Evolutionary conservation across 2,797 vertebrate genomes (phyloP).

Genomic region (Malurus splendens): DNA sequence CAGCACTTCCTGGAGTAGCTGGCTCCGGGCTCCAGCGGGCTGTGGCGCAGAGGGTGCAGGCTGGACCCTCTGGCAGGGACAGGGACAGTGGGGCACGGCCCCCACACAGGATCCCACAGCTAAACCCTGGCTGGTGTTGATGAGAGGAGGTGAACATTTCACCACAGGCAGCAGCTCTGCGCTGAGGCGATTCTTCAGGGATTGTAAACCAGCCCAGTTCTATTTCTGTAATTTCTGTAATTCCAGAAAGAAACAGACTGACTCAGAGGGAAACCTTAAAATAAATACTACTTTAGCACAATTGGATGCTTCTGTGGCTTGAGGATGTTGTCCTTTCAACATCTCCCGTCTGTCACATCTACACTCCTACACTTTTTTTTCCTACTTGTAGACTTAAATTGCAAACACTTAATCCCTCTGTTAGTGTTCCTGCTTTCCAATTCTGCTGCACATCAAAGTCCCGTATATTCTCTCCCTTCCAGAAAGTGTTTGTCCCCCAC

Average conservation of each 20-base stretch:
- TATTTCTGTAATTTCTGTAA: neutral
- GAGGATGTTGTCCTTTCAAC: neutral
- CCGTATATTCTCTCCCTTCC: neutral
- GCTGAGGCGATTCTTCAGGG: neutral
- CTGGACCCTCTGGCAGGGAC: neutral
- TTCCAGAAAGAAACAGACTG: neutral
- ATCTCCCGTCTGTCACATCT: neutral
- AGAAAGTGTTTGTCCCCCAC: neutral
- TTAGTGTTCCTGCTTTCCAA: neutral
- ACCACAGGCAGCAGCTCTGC: neutral
- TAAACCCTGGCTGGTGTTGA: rapidly evolving
- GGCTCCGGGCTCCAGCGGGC: neutral
- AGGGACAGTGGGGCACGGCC: rapidly evolving
- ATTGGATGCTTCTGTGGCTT: neutral
- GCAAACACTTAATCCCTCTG: neutral
- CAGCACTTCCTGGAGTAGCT: neutral
- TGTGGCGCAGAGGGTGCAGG: rapidly evolving
- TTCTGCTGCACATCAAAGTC: neutral
- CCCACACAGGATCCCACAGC: rapidly evolving
- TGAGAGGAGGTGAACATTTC: neutral
- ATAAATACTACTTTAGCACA: neutral
- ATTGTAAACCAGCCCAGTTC: neutral
- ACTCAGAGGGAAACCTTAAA: neutral
- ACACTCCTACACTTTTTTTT: neutral
- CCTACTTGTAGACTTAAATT: neutral